These are phyloP conservation scores for Galago senegalensis DNA, from an alignment of 2,797 vertebrate genomes.

Conservation along the genomic window DNA sequence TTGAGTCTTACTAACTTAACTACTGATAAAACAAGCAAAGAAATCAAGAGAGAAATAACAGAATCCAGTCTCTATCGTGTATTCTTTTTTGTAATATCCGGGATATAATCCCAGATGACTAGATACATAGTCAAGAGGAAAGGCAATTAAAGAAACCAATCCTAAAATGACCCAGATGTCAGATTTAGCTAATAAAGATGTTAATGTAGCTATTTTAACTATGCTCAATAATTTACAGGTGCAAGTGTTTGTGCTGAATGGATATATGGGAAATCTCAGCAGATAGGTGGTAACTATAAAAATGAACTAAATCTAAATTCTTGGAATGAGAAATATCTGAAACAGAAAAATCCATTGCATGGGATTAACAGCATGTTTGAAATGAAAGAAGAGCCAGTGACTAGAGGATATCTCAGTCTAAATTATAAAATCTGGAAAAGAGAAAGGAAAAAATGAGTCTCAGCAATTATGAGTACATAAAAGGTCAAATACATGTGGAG, in stretches of 20 bases:
- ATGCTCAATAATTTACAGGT: background rate
- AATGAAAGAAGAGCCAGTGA: background rate
- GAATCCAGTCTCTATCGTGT: background rate
- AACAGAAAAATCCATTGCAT: background rate
- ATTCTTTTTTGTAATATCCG: background rate
- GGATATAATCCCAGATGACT: background rate
- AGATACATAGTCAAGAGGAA: background rate
- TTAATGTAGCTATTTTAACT: background rate
- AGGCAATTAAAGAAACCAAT: background rate
- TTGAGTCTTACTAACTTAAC: background rate
- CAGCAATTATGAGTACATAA: background rate
- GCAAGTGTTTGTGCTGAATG: background rate
- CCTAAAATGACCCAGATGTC: background rate
- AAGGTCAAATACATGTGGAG: background rate
- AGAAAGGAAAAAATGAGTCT: background rate
- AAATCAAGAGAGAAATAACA: conserved; percentile 29
- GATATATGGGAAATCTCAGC: background rate
- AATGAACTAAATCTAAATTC: background rate
- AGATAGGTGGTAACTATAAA: background rate
- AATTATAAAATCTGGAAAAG: background rate
- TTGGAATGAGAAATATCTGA: background rate
- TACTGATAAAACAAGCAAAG: background rate
- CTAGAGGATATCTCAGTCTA: background rate
- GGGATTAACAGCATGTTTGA: background rate
- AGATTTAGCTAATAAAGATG: background rate